Base-by-base conservation (phyloP, 1,140 invertebrate genomes). In the Ceratosolen solmsi region DNA sequence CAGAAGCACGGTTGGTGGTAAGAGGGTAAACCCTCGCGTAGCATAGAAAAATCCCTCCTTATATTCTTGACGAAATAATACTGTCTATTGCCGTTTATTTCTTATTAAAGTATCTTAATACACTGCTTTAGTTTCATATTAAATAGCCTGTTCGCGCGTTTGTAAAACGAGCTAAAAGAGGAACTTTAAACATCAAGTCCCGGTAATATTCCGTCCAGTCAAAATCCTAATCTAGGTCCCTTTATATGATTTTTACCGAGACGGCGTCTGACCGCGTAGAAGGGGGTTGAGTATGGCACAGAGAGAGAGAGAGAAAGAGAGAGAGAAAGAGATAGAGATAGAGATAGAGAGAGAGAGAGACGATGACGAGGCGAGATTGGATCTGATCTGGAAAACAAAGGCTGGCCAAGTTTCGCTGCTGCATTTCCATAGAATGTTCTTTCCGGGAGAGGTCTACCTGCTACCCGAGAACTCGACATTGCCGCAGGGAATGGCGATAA, bases 331-430 rank as follows among this genome's bases (percentile, higher is more conserved):
- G 33, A 70, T 15, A 70, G 30, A 74, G 30, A 36, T 3, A n/a
- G 30, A 20, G 51, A 58, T 3, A 30, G 58, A 30, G 25, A 30
- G 58, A 27, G 65, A 70, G 65, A 70, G 65, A 70, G 65, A 70
- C 4, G 20, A 38, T n/a, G n/a, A 56, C 25, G 30, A 27, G 30
- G 58, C 36, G 51, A 76, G 58, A 58, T 27, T 8, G 22, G 22
- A 36, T 72, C 30, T 15, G 41, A 72, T 72, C 70, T 58, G 51
- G 74, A 76, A 54, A 76, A 76, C 74, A 76, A 63, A 63, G 38
- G 38, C 15, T 22, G 22, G 54, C 56, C 46, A n/a, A n/a, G 36
- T 58, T 76, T 76, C 38, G 74, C 7, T 20, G 58, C 7, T n/a
- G 41, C 46, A 51, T 77, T 68, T 68, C 46, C 63, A 51, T 54